These are phyloP conservation scores for Oscheius sp. DNA, from an alignment of 1,140 invertebrate genomes.

Conservation along the genomic window DNA sequence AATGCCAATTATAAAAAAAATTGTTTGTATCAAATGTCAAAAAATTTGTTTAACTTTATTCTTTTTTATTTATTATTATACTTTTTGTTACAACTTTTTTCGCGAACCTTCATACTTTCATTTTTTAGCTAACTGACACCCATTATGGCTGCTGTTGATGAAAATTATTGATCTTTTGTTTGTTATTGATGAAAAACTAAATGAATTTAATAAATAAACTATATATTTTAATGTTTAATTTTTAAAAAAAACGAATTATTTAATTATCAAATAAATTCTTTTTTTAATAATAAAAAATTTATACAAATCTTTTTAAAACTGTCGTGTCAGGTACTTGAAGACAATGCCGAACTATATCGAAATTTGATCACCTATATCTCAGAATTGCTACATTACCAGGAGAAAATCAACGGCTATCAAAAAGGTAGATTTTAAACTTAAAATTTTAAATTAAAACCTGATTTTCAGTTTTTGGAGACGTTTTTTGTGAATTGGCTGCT, in stretches of 20 bases:
- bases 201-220: too few relatives aligned
- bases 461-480: conserved; percentile 82
- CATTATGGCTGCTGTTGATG: too few relatives aligned
- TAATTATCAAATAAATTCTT: conserved; percentile 56
- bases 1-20: too few relatives aligned
- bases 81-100: too few relatives aligned
- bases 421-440: conserved; percentile 7
- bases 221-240: neutral
- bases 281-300: too few relatives aligned
- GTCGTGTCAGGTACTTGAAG: conserved; percentile 23
- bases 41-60: too few relatives aligned
- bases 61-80: too few relatives aligned
- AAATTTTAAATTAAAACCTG: neutral
- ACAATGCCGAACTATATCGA: conserved; percentile 76
- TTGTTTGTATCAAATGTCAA: too few relatives aligned
- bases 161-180: too few relatives aligned
- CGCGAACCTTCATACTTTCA: too few relatives aligned
- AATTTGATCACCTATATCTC: conserved; percentile 62
- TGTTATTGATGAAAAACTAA: too few relatives aligned
- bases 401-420: conserved; percentile 22
- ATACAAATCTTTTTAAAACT: neutral
- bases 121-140: too few relatives aligned
- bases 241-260: conserved; percentile 73
- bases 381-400: conserved; percentile 25
- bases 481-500: conserved; percentile 88